A percentile compares a stretch with the other conserved stretches of the same genome.
phyloP scores from a whole-genome alignment of 92 coral and sea anemone species.

The Heliopora coerulea region DNA sequence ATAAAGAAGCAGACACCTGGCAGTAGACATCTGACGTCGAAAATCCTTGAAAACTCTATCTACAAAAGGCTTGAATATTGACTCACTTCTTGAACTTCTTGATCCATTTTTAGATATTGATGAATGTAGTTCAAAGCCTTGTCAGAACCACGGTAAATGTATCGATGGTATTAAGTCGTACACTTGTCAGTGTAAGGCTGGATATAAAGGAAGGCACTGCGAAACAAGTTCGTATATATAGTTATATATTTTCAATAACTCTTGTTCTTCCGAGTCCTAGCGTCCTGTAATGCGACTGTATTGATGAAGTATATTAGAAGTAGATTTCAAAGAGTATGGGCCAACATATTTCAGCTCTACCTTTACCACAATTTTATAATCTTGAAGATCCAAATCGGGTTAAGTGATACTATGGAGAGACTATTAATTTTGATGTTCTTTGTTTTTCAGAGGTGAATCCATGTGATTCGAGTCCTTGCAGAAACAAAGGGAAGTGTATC shows the following conservation, averaged over 20 bases:
- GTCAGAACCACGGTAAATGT: constrained; percentile 33
- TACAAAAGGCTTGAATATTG: neutral
- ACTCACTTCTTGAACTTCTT: neutral
- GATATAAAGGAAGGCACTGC: constrained; percentile 29
- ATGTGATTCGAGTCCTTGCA: constrained; percentile 27
- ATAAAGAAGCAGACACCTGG: too few relatives aligned
- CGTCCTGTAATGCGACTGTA: too few relatives aligned
- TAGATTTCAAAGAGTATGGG: too few relatives aligned
- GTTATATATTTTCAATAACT: neutral
- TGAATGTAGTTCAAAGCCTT: constrained; percentile 32
- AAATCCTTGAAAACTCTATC: too few relatives aligned
- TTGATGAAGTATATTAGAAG: too few relatives aligned
- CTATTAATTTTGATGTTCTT: neutral
- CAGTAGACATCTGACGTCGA: too few relatives aligned
- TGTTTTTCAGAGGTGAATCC: constrained; percentile 4
- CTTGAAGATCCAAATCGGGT: too few relatives aligned
- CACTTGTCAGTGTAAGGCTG: constrained; percentile 31
- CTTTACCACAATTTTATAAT: too few relatives aligned
- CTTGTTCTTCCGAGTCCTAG: neutral
- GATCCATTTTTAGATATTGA: constrained; percentile 11
- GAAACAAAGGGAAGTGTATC: constrained; percentile 28
- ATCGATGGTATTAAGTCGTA: constrained; percentile 38
- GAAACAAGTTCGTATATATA: constrained; percentile 16
- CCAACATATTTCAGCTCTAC: too few relatives aligned
- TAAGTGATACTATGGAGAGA: too few relatives aligned